Conservation (phyloP, 1,140 invertebrate species). For the Homarus americanus region DNA sequence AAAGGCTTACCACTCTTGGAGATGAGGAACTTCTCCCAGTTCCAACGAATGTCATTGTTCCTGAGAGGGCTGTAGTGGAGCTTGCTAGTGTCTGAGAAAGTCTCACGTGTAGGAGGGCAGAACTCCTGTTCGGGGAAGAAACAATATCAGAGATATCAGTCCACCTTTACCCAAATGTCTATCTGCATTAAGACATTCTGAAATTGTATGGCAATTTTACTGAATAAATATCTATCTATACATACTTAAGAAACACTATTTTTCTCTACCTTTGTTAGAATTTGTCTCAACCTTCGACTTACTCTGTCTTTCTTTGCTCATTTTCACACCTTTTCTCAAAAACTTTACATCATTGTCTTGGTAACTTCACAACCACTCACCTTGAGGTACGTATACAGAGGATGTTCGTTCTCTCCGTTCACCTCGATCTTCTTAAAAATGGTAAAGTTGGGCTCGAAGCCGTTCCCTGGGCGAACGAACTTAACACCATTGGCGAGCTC, state of each 20-base stretch:
- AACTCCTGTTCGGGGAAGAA: conserved; percentile 74
- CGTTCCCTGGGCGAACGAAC: conserved; percentile 77
- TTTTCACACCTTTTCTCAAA: too few species aligned
- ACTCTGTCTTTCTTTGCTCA: too few species aligned
- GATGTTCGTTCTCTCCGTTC: conserved; percentile 77
- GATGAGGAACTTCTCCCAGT: conserved; percentile 83
- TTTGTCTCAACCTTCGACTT: too few species aligned
- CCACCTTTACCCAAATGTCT: background rate
- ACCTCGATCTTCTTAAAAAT: conserved; percentile 77
- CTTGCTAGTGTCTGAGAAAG: conserved; percentile 74
- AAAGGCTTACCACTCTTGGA: conserved; percentile 79
- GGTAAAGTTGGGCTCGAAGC: conserved; percentile 77
- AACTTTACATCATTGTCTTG: too few species aligned
- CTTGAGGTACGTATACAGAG: conserved; percentile 75
- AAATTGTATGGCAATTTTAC: too few species aligned
- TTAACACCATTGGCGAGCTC: conserved; percentile 77
- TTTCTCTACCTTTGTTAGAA: too few species aligned
- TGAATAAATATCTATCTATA: too few species aligned
- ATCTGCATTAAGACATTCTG: too few species aligned
- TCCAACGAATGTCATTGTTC: conserved; percentile 81
- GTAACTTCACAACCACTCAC: conserved; percentile 26
- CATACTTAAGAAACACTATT: too few species aligned
- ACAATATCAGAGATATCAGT: background rate
- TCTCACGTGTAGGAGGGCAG: conserved; percentile 77
- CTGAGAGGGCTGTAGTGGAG: conserved; percentile 79